Conservation (phyloP, 2,888 invertebrate species). For the Xestia c-nigrum region DNA sequence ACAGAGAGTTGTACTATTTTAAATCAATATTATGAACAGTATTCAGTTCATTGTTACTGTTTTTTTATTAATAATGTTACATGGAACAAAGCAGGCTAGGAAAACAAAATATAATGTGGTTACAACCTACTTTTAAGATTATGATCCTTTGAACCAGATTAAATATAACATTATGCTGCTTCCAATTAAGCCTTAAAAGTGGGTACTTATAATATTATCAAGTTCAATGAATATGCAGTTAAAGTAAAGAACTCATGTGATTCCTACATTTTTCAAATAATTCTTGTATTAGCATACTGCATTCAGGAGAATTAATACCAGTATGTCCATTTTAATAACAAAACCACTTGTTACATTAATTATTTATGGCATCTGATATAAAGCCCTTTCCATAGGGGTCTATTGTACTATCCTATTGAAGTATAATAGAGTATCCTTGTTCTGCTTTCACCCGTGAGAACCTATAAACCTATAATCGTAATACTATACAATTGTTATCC, state of each 20-base stretch:
- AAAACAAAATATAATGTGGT: background rate
- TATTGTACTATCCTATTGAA: constrained; percentile 2
- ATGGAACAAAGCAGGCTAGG: too few species aligned
- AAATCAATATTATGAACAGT: background rate
- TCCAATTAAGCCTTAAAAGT: background rate
- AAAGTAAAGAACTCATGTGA: background rate
- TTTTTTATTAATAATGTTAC: background rate
- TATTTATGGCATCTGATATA: background rate
- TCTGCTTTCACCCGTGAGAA: background rate
- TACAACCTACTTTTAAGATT: background rate
- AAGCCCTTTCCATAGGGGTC: background rate
- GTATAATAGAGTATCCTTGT: background rate
- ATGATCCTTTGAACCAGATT: background rate
- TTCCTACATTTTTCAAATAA: background rate
- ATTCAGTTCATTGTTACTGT: constrained; percentile 4
- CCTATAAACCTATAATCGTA: background rate
- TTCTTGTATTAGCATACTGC: background rate
- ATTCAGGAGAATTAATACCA: background rate
- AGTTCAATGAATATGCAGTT: background rate
- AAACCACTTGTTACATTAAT: background rate
- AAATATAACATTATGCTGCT: background rate
- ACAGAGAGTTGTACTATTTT: constrained; percentile 1
- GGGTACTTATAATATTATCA: background rate
- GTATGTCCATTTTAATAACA: background rate
- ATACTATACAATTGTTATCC: background rate